Evolutionary conservation across 1,140 invertebrate species (phyloP), one percentile per base, ranked within the genome.

Genomic region (Stenopsyche tienmushanensis): DNA sequence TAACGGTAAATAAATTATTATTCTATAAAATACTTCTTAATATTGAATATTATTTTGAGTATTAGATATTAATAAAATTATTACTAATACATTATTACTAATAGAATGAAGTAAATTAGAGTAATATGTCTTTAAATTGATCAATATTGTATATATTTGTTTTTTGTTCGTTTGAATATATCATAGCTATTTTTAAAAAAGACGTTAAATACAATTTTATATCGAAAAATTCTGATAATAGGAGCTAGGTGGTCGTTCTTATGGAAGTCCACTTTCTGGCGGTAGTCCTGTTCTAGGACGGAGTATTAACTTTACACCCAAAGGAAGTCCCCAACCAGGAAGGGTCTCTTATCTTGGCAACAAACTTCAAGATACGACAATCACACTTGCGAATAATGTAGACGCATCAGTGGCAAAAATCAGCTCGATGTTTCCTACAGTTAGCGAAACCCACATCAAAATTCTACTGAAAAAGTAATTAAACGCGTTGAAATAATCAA

Each of bases 351-450:
- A 79, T 75, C 73, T 84, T 67, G 73, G 77, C 75, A 74, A 82
- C 25, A 85, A 80, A 74, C 85, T 87, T 55, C 85, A 88, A 76
- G 89, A 91, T 67, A 86, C 86, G 7, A 83, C 85, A 49, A 82
- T 86, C 42, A 83, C 80, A 3, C 83, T 84, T 34, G 81, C 82
- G 50, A 80, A 82, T 3, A 87, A 90, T 59, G 83, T 83, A 2
- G 89, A 91, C 71, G 83, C 86, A 2, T 82, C 90, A 62, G 88
- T 93, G 15, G 82, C 86, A 25, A 94, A 92, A 78, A 91, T 94
- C 68, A 88, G 90, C 75, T 86, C 90, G n/a, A 91, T 94, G 86
- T 96, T 96, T 76, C 92, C 92, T 10, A 94, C 92, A 7, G 93
- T 93, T 34, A 87, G 89, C 50, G 93, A 96, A 73, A 89, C 88